phyloP scores from a whole-genome alignment of 1,140 invertebrate genomes.

The Dryas iulia region DNA sequence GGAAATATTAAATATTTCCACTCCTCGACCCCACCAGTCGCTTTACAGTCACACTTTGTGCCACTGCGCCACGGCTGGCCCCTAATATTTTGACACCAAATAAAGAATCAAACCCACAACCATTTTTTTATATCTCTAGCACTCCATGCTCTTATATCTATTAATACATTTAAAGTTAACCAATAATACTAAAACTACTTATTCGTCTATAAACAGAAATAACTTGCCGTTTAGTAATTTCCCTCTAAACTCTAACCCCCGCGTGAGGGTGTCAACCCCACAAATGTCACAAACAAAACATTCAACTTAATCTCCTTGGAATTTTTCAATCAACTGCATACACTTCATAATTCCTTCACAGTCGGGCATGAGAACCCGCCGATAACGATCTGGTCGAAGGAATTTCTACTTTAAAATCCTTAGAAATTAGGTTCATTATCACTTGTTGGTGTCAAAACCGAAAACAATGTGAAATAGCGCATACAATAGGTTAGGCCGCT shows the following conservation, averaged over 20 bases:
- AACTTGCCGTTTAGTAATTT: neutral
- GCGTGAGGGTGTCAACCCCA: conserved; percentile 44
- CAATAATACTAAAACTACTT: neutral
- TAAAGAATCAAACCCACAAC: neutral
- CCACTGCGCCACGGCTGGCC: too few species aligned
- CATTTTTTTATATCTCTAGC: too few species aligned
- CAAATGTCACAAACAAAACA: conserved; percentile 54
- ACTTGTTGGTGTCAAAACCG: neutral
- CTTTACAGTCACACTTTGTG: too few species aligned
- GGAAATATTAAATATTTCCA: too few species aligned
- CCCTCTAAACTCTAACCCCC: neutral
- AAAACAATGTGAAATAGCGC: conserved; percentile 61
- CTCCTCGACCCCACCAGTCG: too few species aligned
- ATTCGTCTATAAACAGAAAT: neutral
- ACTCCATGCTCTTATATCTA: too few species aligned
- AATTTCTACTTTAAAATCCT: conserved; percentile 22
- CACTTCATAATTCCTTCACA: conserved; percentile 65
- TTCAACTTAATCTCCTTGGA: conserved; percentile 56
- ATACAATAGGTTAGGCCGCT: conserved; percentile 54
- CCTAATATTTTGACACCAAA: too few species aligned
- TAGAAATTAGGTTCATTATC: conserved; percentile 21
- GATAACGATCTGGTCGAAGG: conserved; percentile 48
- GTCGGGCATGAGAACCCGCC: conserved; percentile 46
- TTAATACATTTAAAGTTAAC: neutral
- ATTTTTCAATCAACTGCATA: conserved; percentile 70